Conservation (phyloP, 1,140 invertebrate species). For the Cheumatopsyche charites region DNA sequence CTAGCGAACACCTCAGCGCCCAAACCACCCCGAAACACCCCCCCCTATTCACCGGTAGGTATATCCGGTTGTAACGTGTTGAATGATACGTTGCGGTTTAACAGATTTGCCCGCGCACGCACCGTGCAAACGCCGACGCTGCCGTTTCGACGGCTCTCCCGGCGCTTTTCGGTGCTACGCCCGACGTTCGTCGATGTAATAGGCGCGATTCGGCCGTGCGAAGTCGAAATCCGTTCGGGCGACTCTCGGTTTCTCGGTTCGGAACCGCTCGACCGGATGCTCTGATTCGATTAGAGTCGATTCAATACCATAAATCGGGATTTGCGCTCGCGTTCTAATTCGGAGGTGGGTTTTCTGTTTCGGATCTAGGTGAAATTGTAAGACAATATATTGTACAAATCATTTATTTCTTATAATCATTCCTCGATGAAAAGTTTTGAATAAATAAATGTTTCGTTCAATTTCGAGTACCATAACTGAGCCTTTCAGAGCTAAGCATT, state of each 20-base stretch:
- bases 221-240: not conserved
- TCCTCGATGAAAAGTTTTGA: no score
- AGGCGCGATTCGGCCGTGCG: no score
- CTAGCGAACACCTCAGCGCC: not conserved
- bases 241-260: not conserved
- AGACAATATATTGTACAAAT: no score
- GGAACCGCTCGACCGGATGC: not conserved
- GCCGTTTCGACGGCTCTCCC: slow-evolving; percentile 34
- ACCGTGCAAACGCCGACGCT: slow-evolving; percentile 29
- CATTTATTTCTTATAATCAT: no score
- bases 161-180: not conserved
- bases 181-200: no score
- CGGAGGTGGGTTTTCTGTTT: no score
- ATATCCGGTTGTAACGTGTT: slow-evolving; percentile 37
- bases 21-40: not conserved
- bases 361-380: no score
- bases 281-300: slow-evolving; percentile 1
- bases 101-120: slow-evolving; percentile 39
- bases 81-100: slow-evolving; percentile 43
- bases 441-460: no score
- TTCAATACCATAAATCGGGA: not conserved
- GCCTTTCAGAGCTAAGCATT: no score
- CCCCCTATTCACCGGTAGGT: not conserved
- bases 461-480: no score
- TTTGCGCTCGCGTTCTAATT: no score